A percentile compares a stretch with the other conserved stretches of the same genome.
These are phyloP conservation scores for Drosophila simulans DNA, from an alignment of 1,140 invertebrate species.

Conservation along the genomic window DNA sequence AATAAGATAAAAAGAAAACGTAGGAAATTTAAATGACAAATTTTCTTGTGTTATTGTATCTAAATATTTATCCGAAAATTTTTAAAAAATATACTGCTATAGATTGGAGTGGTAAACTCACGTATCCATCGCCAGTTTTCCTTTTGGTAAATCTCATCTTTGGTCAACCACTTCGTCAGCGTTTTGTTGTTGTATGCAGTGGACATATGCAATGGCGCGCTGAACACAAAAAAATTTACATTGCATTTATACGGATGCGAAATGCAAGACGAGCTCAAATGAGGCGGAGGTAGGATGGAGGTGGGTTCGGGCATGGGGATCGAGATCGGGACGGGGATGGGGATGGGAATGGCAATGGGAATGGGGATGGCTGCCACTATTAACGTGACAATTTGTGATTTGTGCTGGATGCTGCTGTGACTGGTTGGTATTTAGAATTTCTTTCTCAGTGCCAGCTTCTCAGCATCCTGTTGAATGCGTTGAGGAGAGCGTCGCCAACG, in stretches of 20 bases:
- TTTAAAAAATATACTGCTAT: no score
- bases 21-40: no score
- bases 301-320: background rate
- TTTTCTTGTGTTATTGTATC: no score
- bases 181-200: constrained; percentile 60
- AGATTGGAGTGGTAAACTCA: background rate
- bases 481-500: constrained; percentile 51
- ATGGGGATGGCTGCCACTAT: constrained; percentile 63
- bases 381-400: constrained; percentile 83
- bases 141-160: constrained; percentile 4
- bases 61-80: no score
- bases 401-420: constrained; percentile 59
- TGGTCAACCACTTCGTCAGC: constrained; percentile 19
- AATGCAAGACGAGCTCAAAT: constrained; percentile 58
- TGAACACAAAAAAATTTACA: constrained; percentile 80
- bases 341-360: background rate
- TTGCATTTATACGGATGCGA: constrained; percentile 81
- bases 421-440: constrained; percentile 81
- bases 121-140: constrained; percentile 7
- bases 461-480: constrained; percentile 45
- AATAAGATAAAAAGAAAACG: no score
- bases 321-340: background rate
- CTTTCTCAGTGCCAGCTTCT: constrained; percentile 58
- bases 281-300: constrained; percentile 23
- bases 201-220: constrained; percentile 80